Evolutionary conservation across 2,888 invertebrate species (phyloP), one percentile per base, ranked within the genome.

Genomic region (Augochlorella aurata): DNA sequence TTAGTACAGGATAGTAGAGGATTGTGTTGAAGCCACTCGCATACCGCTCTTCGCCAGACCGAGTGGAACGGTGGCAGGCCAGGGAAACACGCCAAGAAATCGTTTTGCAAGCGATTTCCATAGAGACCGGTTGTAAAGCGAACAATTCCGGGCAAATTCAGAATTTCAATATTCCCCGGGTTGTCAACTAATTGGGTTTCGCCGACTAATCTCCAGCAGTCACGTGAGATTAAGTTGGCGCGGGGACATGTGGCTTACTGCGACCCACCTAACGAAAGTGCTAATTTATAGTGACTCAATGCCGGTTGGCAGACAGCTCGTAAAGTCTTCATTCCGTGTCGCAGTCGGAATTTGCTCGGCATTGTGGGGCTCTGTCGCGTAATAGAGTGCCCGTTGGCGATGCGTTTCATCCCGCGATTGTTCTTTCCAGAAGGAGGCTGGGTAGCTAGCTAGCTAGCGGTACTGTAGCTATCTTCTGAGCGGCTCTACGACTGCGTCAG

Each of bases 381-480:
- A 68, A 52, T 50, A 65, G 61, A 79, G 75, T 81, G 81, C 78
- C 86, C 77, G 68, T 77, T 78, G 82, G 82, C 82, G 84, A 79
- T 74, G 81, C 84, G 77, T 68, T 81, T 71, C 77, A 77, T 63
- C 76, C 58, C 50, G 63, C 70, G 71, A 82, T 77, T 78, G 75
- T 88, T 77, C 83, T 66, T 81, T 77, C 78, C 74, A 75, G 61
- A 29, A 75, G 70, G 21, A 63, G 24, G 21, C 52, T 66, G 58
- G 29, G 67, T 24, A 21, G 66, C 7, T 45, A 45, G 44, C 29
- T 16, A 24, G 21, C 24, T 12, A 29, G 45, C 66, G 45, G 16
- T 21, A 29, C 21, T 45, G 16, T 50, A 44, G 18, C 58, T 21
- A 44, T 65, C 9, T 24, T 12, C 63, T 49, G 65, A 18, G 44